These are phyloP conservation scores for Paraplagusia blochii DNA, from an alignment of 2,113 vertebrate species.

Conservation along the genomic window DNA sequence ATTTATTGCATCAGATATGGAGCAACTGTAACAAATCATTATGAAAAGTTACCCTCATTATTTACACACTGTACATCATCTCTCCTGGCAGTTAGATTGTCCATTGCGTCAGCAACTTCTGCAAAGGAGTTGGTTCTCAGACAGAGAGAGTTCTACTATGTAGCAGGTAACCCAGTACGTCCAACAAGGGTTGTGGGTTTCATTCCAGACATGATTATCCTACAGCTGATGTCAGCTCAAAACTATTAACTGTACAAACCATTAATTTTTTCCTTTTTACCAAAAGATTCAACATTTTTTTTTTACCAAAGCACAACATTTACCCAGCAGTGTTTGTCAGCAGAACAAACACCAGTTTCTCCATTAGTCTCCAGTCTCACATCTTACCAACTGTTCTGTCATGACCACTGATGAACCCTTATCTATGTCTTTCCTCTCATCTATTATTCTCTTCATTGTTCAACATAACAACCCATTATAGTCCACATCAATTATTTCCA, in stretches of 20 bases:
- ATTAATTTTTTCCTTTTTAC: no score
- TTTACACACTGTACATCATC: conserved; percentile 29
- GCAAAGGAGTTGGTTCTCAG: neutral
- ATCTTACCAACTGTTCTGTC: neutral
- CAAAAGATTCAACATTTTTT: no score
- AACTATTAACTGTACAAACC: no score
- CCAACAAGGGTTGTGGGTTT: no score
- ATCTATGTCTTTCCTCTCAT: conserved; percentile 3
- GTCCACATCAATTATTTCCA: neutral
- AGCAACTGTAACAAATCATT: no score
- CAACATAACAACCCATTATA: neutral
- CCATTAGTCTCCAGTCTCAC: conserved; percentile 4
- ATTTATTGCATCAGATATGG: no score
- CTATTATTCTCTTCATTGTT: neutral
- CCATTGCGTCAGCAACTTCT: neutral
- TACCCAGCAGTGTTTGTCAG: neutral
- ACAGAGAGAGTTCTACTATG: no score
- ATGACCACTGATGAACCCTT: conserved; percentile 9
- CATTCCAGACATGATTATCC: no score
- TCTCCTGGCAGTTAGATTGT: neutral
- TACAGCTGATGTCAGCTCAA: neutral
- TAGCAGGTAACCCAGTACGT: no score
- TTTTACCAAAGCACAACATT: neutral
- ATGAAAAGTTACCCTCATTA: conserved; percentile 41
- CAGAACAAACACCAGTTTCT: neutral